Conservation (phyloP, 2,888 invertebrate genomes). For the Microctonus brassicae region DNA sequence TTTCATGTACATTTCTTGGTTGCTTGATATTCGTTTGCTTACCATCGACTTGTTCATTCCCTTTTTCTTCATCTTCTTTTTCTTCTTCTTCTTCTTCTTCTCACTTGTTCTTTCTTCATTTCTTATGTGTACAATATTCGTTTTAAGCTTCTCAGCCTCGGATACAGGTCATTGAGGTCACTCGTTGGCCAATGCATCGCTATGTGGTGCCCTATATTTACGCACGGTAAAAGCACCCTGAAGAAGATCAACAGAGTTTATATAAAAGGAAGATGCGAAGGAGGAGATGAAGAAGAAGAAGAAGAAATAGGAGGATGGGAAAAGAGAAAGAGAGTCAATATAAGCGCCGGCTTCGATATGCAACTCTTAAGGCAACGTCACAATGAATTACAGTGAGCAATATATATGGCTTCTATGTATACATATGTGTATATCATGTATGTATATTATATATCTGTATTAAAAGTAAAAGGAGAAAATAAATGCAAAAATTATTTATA, state of each 20-base stretch:
- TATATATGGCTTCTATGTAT: slow-evolving; percentile 2
- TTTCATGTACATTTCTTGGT: slow-evolving; percentile 33
- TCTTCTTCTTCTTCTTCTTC: slow-evolving; percentile 41
- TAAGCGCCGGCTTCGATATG: slow-evolving; percentile 52
- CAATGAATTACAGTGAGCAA: slow-evolving; percentile 39
- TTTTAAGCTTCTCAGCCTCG: slow-evolving; percentile 50
- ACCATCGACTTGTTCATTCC: slow-evolving; percentile 48
- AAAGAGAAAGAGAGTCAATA: slow-evolving; percentile 47
- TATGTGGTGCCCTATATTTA: slow-evolving; percentile 68
- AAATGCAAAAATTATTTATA: not conserved
- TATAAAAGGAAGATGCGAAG: too few species aligned
- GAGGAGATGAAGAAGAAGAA: not conserved
- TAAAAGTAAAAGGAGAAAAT: not conserved
- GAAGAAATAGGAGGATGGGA: not conserved
- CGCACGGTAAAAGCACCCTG: slow-evolving; percentile 65
- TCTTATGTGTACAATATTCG: slow-evolving; percentile 20
- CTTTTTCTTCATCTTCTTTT: slow-evolving; percentile 29
- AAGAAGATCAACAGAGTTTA: too few species aligned
- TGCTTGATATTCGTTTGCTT: slow-evolving; percentile 45
- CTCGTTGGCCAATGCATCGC: slow-evolving; percentile 62
- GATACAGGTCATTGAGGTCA: slow-evolving; percentile 66
- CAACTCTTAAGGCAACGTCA: slow-evolving; percentile 55
- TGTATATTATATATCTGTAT: too few species aligned
- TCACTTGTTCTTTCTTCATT: slow-evolving; percentile 36
- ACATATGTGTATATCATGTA: not conserved